Conservation (phyloP, 2,888 invertebrate species). For the Zeuzera pyrina region DNA sequence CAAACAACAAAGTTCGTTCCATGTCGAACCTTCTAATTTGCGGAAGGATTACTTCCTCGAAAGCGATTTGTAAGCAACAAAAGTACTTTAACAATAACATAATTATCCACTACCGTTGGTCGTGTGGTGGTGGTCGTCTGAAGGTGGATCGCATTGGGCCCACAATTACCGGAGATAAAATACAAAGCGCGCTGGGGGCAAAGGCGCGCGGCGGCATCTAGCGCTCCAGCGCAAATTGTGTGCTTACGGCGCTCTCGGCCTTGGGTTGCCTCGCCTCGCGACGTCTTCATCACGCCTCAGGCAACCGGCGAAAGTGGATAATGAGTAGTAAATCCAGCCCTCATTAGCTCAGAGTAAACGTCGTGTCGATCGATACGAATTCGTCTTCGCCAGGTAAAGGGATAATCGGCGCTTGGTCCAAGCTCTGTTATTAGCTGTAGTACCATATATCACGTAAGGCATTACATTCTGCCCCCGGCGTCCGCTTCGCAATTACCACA, state of each 20-base stretch:
- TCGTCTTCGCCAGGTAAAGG: conserved; percentile 62
- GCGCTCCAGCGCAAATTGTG: conserved; percentile 50
- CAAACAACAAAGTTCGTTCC: conserved; percentile 45
- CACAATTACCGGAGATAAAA: conserved; percentile 63
- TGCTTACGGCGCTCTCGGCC: conserved; percentile 40
- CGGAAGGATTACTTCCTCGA: conserved; percentile 35
- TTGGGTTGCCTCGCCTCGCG: conserved; percentile 26
- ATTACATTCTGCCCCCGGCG: conserved; percentile 61
- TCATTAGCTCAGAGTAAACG: conserved; percentile 63
- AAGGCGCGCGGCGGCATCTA: conserved; percentile 33
- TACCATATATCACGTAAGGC: conserved; percentile 69
- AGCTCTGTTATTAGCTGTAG: conserved; percentile 66
- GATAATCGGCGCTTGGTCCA: conserved; percentile 58
- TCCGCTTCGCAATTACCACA: conserved; percentile 56
- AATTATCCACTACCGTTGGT: conserved; percentile 62
- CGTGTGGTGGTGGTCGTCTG: conserved; percentile 42
- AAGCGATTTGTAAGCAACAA: conserved; percentile 45
- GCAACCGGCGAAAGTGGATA: conserved; percentile 65
- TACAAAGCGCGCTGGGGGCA: conserved; percentile 55
- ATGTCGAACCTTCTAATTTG: conserved; percentile 50
- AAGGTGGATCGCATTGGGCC: conserved; percentile 39
- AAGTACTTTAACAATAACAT: conserved; percentile 63
- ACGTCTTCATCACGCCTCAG: conserved; percentile 64
- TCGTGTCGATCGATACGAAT: conserved; percentile 63
- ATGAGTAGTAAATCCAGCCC: conserved; percentile 65